Evolutionary conservation across 1,140 invertebrate species (phyloP).

Genomic region (Rhyacophila brunnea): DNA sequence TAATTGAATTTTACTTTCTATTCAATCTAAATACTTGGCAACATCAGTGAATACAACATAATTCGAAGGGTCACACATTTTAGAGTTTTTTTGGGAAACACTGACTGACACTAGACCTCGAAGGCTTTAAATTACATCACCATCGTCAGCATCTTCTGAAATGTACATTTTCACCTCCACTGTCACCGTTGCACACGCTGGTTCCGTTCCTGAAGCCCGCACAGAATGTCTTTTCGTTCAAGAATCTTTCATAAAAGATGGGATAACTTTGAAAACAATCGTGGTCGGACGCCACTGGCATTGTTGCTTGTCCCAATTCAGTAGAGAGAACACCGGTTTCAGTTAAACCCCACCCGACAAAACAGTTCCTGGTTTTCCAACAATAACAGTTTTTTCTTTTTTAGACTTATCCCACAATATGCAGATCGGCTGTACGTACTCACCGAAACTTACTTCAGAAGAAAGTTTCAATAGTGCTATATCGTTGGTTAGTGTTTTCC

Average conservation of each 20-base stretch:
- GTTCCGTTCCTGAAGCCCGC: constrained; percentile 20
- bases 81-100: constrained; percentile 30
- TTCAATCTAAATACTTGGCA: constrained; percentile 31
- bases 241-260: constrained; percentile 8
- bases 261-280: constrained; percentile 41
- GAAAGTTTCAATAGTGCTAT: constrained; percentile 24
- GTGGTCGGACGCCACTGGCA: constrained; percentile 39
- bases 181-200: constrained; percentile 42
- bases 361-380: constrained; percentile 16
- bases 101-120: constrained; percentile 40
- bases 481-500: constrained; percentile 15
- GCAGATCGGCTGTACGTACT: constrained; percentile 25
- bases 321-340: background rate
- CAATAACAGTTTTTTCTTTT: constrained; percentile 14
- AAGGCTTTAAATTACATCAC: constrained; percentile 33
- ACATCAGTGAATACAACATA: constrained; percentile 41
- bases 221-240: constrained; percentile 12
- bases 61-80: constrained; percentile 38
- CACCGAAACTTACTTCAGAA: constrained; percentile 10
- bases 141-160: constrained; percentile 25
- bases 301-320: constrained; percentile 30
- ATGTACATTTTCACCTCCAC: constrained; percentile 40
- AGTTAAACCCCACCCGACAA: constrained; percentile 19
- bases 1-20: background rate
- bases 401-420: constrained; percentile 23